Evolutionary conservation across 1,140 invertebrate species (phyloP).

Genomic region (Drosophila kikkawai): DNA sequence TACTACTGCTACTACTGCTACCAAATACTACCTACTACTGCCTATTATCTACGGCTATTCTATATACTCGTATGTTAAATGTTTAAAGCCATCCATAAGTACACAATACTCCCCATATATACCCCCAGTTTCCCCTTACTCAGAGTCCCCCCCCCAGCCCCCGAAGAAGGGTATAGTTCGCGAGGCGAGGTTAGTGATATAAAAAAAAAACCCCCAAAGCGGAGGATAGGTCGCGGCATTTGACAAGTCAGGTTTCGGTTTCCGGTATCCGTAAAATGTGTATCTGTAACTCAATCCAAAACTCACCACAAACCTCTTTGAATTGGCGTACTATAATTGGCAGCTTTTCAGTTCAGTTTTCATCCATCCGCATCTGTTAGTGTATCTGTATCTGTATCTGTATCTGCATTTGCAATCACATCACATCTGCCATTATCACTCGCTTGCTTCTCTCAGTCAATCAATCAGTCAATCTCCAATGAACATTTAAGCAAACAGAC

Average conservation of each 20-base stretch:
- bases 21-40: constrained; percentile 30
- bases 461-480: constrained; percentile 10
- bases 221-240: constrained; percentile 25
- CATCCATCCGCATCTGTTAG: constrained; percentile 54
- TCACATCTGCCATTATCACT: constrained; percentile 42
- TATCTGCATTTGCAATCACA: constrained; percentile 33
- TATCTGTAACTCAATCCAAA: constrained; percentile 29
- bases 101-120: constrained; percentile 42
- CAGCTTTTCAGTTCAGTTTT: constrained; percentile 59
- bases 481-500: constrained; percentile 23
- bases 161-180: constrained; percentile 33
- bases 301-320: constrained; percentile 26
- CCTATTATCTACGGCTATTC: constrained; percentile 43
- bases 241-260: constrained; percentile 26
- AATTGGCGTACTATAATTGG: constrained; percentile 76
- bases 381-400: constrained; percentile 19
- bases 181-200: constrained; percentile 63
- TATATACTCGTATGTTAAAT: constrained; percentile 64
- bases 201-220: too few relatives aligned
- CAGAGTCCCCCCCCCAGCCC: constrained; percentile 23
- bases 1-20: constrained; percentile 38
- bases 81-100: constrained; percentile 58
- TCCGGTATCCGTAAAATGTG: background rate
- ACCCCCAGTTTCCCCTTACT: constrained; percentile 9
- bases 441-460: constrained; percentile 40